Evolutionary conservation across 2,113 vertebrate species (phyloP).

Genomic region (Microcebus tavaratra): DNA sequence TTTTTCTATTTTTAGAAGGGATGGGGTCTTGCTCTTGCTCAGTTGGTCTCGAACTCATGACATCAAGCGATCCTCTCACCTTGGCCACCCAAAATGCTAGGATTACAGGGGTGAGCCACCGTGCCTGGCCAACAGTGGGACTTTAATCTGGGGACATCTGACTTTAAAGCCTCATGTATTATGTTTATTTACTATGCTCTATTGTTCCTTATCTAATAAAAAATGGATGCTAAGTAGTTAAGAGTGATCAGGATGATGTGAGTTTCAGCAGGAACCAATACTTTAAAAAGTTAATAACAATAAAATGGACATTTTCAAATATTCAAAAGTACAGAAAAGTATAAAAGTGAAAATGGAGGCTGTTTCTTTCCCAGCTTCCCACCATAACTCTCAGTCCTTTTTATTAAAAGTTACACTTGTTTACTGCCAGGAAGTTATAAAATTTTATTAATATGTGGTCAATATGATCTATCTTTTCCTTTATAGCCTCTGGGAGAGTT

Average conservation of each 20-base stretch:
- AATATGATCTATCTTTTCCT: neutral
- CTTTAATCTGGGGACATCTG: neutral
- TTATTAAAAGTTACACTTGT: neutral
- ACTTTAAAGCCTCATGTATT: neutral
- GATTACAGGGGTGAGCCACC: no score
- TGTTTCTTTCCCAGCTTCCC: neutral
- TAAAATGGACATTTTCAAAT: neutral
- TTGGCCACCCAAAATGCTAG: no score
- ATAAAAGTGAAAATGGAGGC: neutral
- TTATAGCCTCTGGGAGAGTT: neutral
- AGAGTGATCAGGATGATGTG: neutral
- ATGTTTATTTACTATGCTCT: neutral
- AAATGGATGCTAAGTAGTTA: neutral
- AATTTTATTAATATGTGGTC: neutral
- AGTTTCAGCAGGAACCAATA: neutral
- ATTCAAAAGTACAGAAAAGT: neutral
- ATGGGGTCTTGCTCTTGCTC: no score
- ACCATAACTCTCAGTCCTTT: neutral
- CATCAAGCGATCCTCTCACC: no score
- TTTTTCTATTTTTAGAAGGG: no score
- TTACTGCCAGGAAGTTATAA: neutral
- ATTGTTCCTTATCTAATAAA: neutral
- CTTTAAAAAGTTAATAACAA: neutral
- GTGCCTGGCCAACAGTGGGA: neutral
- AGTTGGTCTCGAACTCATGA: no score